These are phyloP conservation scores for Gallinago nigripennis DNA, from an alignment of 2,797 vertebrate species.

Conservation along the genomic window DNA sequence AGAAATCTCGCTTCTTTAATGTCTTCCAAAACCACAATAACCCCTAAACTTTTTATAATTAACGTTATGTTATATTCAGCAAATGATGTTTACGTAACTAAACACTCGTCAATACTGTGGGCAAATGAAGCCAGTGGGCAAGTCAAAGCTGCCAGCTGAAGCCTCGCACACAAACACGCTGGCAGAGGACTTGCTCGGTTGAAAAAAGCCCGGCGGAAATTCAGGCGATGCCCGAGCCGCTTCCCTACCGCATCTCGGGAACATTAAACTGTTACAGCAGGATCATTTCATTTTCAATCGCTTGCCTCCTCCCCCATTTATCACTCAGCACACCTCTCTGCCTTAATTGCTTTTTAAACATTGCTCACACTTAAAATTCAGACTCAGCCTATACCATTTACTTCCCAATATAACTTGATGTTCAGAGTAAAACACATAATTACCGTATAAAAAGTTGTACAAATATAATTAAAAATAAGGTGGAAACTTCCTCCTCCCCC, in stretches of 20 bases:
- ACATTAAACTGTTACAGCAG: not conserved
- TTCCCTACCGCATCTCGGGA: not conserved
- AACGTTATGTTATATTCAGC: not conserved
- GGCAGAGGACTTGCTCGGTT: not conserved
- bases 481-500: not conserved
- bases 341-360: conserved; percentile 46
- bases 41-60: not conserved
- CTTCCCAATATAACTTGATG: conserved; percentile 7
- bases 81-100: not conserved
- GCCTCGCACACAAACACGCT: not conserved
- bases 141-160: not conserved
- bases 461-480: conserved; percentile 43
- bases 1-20: not conserved
- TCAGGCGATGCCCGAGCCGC: fast-evolving
- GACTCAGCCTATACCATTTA: conserved; percentile 19
- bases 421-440: conserved; percentile 26
- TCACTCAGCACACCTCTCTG: not conserved
- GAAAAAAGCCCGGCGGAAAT: not conserved
- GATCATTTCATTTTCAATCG: not conserved
- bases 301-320: conserved; percentile 28
- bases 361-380: conserved; percentile 49
- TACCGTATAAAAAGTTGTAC: conserved; percentile 20
- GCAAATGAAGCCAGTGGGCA: not conserved
- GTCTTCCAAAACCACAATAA: not conserved
- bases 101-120: not conserved